Base-by-base conservation (phyloP, 2,888 invertebrate species). In the Sinodicranocentrus sp. region DNA sequence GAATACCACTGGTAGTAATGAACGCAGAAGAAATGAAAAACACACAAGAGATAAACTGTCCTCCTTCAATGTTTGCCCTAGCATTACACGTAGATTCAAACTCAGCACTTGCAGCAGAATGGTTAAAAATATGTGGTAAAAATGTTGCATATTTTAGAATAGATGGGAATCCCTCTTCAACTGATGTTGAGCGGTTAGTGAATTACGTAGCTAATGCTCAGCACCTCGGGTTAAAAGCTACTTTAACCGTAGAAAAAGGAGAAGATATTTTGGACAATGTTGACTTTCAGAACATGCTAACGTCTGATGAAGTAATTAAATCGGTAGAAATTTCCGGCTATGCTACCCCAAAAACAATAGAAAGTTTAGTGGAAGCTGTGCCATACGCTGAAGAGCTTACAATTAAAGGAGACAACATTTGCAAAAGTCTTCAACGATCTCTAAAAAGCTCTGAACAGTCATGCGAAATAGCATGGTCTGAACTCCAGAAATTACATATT, bases 311-410 rank as follows among this genome's bases (percentile, higher is more conserved):
- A 17, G 52, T 71, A 33, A 78, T 84, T 44, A 78, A 39, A 15
- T 63, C 39, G 25, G 28, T 84, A 0, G 43, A 63, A 67, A 71
- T 84, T 25, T 84, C 84, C 1, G 84, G 84, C 2, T 84, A 48
- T 54, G 48, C 68, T 1, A 78, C 72, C 0, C 43, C 77, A 2
- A 8, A 61, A 39, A 39, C 43, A 3, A 33, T 84, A 13, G 21
- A 26, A 25, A 43, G 43, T 5, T 10, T 84, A 5, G 48, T 78
- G 10, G 78, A 84, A 8, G 39, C 13, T 39, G 68, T 68, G 44
- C 78, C 84, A 33, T 79, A 57, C 57, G 73, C 48, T 10, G 84
- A 84, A 44, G 84, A 78, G 48, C 48, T 84, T 10, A 67, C 67
- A 0, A 61, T 84, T n/a, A 59, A 72, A 23, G 78, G 84, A 1